Conservation (phyloP, 1,140 invertebrate species). For the Anastrepha ludens region DNA sequence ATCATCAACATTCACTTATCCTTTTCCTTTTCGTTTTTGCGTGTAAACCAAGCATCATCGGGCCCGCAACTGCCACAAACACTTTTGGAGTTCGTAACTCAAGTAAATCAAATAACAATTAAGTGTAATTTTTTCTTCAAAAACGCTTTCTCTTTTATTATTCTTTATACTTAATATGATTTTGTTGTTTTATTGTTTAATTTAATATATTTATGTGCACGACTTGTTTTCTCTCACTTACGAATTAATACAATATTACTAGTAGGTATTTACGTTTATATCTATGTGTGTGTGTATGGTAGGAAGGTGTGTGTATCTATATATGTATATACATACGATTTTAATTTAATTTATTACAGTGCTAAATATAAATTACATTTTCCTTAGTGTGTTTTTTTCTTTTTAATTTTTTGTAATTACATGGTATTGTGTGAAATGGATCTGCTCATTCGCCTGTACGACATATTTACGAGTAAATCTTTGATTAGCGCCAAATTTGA, state of each 20-base stretch:
- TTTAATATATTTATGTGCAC: conserved; percentile 33
- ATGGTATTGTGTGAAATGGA: neutral
- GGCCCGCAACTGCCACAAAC: no score
- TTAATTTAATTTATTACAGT: conserved; percentile 31
- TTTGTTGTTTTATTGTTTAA: conserved; percentile 32
- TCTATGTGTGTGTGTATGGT: neutral
- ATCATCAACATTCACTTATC: no score
- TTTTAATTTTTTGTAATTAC: neutral
- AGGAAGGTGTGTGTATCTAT: neutral
- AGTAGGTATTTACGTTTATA: conserved; percentile 37
- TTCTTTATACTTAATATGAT: conserved; percentile 38
- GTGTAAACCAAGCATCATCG: no score
- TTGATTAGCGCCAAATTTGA: neutral
- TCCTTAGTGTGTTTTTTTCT: neutral
- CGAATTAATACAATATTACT: conserved; percentile 17
- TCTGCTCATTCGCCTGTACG: neutral
- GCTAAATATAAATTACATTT: conserved; percentile 28
- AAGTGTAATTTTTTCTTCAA: conserved; percentile 27
- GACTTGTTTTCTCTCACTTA: conserved; percentile 45
- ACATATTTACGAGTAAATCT: neutral
- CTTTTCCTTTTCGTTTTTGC: no score
- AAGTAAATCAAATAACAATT: neutral
- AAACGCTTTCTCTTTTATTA: conserved; percentile 48
- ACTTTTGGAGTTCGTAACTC: no score
- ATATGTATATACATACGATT: neutral